Percentiles rank a stretch among this genome's conserved stretches.
phyloP scores from a whole-genome alignment of 2,888 invertebrate genomes.

The Acrobasis consociella region DNA sequence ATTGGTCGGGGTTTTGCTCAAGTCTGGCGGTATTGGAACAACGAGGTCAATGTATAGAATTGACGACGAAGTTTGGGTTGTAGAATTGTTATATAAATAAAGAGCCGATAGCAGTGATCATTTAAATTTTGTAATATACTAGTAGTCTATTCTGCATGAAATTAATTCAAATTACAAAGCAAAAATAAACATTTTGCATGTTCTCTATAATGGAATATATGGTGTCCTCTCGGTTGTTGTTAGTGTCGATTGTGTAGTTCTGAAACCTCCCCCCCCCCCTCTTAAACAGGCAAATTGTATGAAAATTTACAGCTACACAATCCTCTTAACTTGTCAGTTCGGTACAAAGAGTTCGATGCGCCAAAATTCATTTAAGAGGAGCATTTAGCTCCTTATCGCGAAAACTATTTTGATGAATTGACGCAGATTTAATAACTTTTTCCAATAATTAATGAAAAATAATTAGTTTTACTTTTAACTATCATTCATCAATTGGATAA shows the following conservation, averaged over 20 bases:
- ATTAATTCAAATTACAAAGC: too few relatives aligned
- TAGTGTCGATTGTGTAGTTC: too few relatives aligned
- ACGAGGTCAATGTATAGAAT: neutral
- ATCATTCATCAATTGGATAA: neutral
- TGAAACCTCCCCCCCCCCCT: too few relatives aligned
- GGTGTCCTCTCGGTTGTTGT: too few relatives aligned
- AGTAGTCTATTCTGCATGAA: too few relatives aligned
- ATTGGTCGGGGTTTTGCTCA: conserved; percentile 10
- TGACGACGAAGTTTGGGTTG: neutral
- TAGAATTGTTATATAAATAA: too few relatives aligned
- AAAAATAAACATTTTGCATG: too few relatives aligned
- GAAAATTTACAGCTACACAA: too few relatives aligned
- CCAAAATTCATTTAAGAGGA: conserved; percentile 15
- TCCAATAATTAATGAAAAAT: conserved; percentile 7
- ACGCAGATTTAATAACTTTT: conserved; percentile 1
- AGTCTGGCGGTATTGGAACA: conserved; percentile 2
- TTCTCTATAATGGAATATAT: too few relatives aligned
- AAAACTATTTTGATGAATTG: conserved; percentile 19
- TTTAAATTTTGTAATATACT: too few relatives aligned
- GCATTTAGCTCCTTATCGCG: neutral
- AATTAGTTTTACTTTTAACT: conserved; percentile 3
- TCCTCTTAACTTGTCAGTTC: neutral
- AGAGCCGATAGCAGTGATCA: too few relatives aligned
- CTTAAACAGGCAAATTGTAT: too few relatives aligned
- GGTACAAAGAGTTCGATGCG: neutral